Conservation (phyloP, 2,888 invertebrate species). For the Ariolimax columbianus region DNA sequence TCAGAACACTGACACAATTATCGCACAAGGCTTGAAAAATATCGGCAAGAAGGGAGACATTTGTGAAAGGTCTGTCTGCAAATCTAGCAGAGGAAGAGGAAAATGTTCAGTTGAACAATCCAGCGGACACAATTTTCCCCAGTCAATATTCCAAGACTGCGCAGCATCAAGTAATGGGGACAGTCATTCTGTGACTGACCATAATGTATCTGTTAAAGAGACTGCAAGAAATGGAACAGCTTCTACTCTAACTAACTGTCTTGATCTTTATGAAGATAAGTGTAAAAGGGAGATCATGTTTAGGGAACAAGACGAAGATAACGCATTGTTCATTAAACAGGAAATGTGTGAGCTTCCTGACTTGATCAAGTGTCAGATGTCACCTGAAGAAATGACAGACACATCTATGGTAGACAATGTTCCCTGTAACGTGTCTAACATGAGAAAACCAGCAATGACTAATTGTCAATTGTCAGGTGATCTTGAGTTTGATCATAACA, state of each 20-base stretch:
- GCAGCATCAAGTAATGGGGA: not conserved
- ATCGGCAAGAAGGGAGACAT: not conserved
- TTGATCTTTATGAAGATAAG: not conserved
- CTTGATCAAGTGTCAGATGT: not conserved
- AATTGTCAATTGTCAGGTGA: not conserved
- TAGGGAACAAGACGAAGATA: not conserved
- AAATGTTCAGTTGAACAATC: not conserved
- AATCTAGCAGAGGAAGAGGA: conserved; percentile 23
- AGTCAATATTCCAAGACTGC: not conserved
- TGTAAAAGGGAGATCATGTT: not conserved
- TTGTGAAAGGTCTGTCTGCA: not conserved
- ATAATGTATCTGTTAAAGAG: not conserved
- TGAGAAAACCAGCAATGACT: not conserved
- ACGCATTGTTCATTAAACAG: not conserved
- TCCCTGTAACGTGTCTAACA: not conserved
- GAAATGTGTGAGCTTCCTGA: conserved; percentile 16
- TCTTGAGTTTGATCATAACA: not conserved
- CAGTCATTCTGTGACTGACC: not conserved
- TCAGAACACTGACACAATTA: not conserved
- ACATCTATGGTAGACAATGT: not conserved
- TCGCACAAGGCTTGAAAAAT: not conserved
- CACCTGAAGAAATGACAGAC: not conserved
- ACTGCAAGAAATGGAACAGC: not conserved
- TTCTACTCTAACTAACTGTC: not conserved
- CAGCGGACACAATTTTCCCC: not conserved